Evolutionary conservation across 1,140 invertebrate genomes (phyloP), one percentile per base, ranked within the genome.

Genomic region (Nasonia giraulti): DNA sequence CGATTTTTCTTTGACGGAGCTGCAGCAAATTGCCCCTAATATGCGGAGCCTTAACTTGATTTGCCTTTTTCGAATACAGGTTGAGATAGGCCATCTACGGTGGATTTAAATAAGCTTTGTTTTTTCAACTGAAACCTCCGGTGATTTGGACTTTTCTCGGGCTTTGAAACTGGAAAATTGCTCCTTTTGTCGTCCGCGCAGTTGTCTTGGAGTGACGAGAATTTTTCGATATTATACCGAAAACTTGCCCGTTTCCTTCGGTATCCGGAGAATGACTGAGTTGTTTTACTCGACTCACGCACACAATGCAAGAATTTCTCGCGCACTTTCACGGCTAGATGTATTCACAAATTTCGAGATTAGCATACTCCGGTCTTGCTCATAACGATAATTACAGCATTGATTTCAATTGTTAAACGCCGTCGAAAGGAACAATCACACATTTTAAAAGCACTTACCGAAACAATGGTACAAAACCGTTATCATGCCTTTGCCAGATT

Each of bases 41-140:
- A 40, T 50, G 77, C 27, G 44, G n/a, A 71, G 20, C 40, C 2
- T 17, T 50, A 47, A 71, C 66, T 71, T 23, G 5, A 71, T 69
- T 80, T 71, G 79, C 66, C 79, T 80, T 80, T 80, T 80, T 80
- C 37, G n/a, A 20, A 31, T 55, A 14, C 11, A 14, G 50, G 50
- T 4, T 55, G 12, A 55, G 50, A 55, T 55, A 55, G 50, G 17
- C 12, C 50, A 55, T 55, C 50, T 3, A 3, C 50, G 50, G 50
- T 55, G 50, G 14, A 17, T 55, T 55, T 17, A 11, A 40, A 33
- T 20, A 40, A 40, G 20, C 55, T 79, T 23, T 68, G 23, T 40
- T 37, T 68, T 66, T 10, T 79, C 8, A 55, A 4, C 3, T 27
- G 33, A 68, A 79, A 14, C 50, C 2, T 44, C 66, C 17, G 1